Evolutionary conservation across 64 coral and sea anemone genomes (phyloP).

Genomic region (Montipora efflorescens): DNA sequence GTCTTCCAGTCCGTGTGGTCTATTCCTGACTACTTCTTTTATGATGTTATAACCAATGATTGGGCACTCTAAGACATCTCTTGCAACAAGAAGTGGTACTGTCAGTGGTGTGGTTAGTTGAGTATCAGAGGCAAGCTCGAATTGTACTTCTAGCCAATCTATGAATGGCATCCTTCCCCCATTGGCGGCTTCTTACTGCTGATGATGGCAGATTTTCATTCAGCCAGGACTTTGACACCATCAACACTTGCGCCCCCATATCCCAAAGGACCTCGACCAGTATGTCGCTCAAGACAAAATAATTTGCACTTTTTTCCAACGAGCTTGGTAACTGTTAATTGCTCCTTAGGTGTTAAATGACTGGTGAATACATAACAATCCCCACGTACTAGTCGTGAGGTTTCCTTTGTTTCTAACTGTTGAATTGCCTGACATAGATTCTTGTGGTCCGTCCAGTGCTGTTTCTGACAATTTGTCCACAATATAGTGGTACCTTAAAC

Average conservation of each 20-base stretch:
- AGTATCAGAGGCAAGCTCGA: neutral
- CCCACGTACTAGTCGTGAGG: conserved; percentile 8
- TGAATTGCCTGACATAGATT: conserved; percentile 49
- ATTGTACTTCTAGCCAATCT: conserved; percentile 36
- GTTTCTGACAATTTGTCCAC: conserved; percentile 64
- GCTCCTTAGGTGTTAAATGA: conserved; percentile 59
- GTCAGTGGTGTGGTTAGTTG: neutral
- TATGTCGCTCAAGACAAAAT: neutral
- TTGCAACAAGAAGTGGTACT: conserved; percentile 31
- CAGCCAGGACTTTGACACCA: conserved; percentile 29
- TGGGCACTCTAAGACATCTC: conserved; percentile 9
- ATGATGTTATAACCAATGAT: conserved; percentile 62
- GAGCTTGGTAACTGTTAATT: conserved; percentile 29
- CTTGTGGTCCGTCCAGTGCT: conserved; percentile 51
- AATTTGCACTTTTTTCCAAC: conserved; percentile 60
- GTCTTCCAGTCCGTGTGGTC: too few relatives aligned
- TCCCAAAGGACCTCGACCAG: conserved; percentile 30
- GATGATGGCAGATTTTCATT: neutral
- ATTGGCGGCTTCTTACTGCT: conserved; percentile 41
- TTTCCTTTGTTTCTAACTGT: conserved; percentile 16
- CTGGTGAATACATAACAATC: conserved; percentile 32
- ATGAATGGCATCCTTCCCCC: conserved; percentile 49
- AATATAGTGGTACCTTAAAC: conserved; percentile 43
- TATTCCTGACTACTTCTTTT: conserved; percentile 6
- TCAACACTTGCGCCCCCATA: conserved; percentile 40